Evolutionary conservation across 2,797 vertebrate genomes (phyloP).

Genomic region (Schizopygopsis pylzovi): DNA sequence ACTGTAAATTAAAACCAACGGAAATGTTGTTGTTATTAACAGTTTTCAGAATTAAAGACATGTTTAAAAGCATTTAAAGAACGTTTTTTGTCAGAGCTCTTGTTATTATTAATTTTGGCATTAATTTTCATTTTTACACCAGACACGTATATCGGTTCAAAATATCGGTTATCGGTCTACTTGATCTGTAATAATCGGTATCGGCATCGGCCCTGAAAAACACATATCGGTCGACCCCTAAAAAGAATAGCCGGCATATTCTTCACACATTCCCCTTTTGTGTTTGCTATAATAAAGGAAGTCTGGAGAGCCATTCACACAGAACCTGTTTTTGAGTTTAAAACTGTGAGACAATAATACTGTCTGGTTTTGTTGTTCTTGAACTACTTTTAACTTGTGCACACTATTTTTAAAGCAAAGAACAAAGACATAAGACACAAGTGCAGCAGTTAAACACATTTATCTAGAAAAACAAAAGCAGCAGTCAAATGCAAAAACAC

Average conservation of each 20-base stretch:
- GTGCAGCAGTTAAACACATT: not conserved
- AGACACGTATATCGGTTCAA: too few relatives aligned
- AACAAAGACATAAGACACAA: not conserved
- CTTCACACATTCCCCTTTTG: not conserved
- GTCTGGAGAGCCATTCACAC: not conserved
- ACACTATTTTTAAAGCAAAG: not conserved
- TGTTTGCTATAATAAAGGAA: not conserved
- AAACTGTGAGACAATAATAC: not conserved
- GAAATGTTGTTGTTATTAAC: too few relatives aligned
- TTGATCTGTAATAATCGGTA: too few relatives aligned
- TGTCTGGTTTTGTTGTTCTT: not conserved
- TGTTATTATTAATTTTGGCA: too few relatives aligned
- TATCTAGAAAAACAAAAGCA: not conserved
- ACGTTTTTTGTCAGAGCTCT: too few relatives aligned
- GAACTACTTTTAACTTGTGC: not conserved
- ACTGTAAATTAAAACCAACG: too few relatives aligned
- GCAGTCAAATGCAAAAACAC: not conserved
- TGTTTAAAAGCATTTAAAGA: too few relatives aligned
- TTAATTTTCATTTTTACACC: too few relatives aligned
- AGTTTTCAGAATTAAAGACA: too few relatives aligned
- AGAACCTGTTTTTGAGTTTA: not conserved
- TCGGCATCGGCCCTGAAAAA: too few relatives aligned
- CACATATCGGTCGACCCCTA: too few relatives aligned
- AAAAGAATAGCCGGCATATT: not conserved
- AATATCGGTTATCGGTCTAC: too few relatives aligned